Conservation (phyloP, 1,140 invertebrate species). For the Sitophilus oryzae region DNA sequence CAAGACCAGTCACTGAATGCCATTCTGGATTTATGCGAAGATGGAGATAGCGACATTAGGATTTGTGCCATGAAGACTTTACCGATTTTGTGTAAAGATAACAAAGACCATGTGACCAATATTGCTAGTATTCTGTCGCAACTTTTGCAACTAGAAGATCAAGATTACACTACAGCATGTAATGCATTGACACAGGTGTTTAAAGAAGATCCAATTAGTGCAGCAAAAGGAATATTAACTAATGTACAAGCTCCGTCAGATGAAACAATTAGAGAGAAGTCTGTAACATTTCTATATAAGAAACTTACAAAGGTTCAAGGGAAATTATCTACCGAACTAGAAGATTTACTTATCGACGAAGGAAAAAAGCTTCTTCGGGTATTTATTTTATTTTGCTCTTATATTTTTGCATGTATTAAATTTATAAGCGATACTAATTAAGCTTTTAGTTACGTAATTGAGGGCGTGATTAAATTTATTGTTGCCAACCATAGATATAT, state of each 20-base stretch:
- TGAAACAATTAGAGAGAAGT: constrained; percentile 75
- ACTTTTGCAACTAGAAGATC: constrained; percentile 79
- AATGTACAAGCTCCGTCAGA: constrained; percentile 77
- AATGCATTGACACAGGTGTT: constrained; percentile 57
- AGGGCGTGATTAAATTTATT: no score
- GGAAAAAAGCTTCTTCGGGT: constrained; percentile 82
- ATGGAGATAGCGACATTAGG: constrained; percentile 90
- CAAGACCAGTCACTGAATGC: constrained; percentile 84
- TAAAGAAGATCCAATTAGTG: constrained; percentile 58
- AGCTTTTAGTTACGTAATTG: no score
- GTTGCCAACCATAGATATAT: no score
- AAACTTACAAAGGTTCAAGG: constrained; percentile 75
- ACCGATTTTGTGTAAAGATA: constrained; percentile 79
- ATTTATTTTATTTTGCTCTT: constrained; percentile 13
- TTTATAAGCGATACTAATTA: no score
- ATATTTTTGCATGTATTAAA: background rate
- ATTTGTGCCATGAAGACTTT: constrained; percentile 95
- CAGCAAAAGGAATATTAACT: constrained; percentile 78
- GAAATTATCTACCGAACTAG: constrained; percentile 76
- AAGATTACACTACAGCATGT: constrained; percentile 74
- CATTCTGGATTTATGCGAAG: constrained; percentile 91
- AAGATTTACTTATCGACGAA: constrained; percentile 78
- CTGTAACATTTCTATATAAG: constrained; percentile 79
- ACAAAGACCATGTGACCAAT: constrained; percentile 74
- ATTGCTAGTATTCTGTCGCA: constrained; percentile 91